Conservation (phyloP, 2,888 invertebrate genomes). For the Tenthredo scrophulariae region DNA sequence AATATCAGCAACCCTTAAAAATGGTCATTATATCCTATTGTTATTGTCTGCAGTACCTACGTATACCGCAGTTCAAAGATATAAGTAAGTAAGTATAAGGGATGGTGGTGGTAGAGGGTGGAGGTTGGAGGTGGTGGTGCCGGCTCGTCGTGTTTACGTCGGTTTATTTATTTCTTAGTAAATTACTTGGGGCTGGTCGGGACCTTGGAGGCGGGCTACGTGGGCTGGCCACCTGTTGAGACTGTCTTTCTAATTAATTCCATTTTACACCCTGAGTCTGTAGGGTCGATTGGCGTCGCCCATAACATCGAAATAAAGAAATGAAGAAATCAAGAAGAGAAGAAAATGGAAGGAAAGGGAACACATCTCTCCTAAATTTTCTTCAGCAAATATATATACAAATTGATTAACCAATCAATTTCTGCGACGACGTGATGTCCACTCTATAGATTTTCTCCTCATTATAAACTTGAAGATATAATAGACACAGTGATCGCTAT, state of each 20-base stretch:
- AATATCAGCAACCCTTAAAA: background rate
- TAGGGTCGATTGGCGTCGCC: conserved; percentile 60
- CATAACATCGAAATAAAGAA: background rate
- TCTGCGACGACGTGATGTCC: too few relatives aligned
- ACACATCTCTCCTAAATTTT: background rate
- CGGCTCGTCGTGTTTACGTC: conserved; percentile 51
- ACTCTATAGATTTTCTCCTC: too few relatives aligned
- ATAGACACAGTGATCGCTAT: background rate
- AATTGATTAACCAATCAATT: background rate
- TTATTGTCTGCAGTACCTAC: background rate
- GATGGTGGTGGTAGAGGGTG: background rate
- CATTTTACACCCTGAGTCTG: conserved; percentile 61
- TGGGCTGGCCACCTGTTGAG: conserved; percentile 74
- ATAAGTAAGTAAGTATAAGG: background rate
- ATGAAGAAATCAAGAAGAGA: background rate
- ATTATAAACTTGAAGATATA: background rate
- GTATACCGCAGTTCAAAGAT: background rate
- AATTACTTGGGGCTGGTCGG: conserved; percentile 75
- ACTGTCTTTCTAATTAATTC: conserved; percentile 76
- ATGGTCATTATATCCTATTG: background rate
- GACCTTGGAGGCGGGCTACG: conserved; percentile 65
- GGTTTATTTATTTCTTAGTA: conserved; percentile 77
- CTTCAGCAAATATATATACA: background rate
- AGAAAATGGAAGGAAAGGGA: background rate
- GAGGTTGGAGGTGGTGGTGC: background rate